Conservation (phyloP, 2,113 vertebrate genomes). For the Callipepla squamata region DNA sequence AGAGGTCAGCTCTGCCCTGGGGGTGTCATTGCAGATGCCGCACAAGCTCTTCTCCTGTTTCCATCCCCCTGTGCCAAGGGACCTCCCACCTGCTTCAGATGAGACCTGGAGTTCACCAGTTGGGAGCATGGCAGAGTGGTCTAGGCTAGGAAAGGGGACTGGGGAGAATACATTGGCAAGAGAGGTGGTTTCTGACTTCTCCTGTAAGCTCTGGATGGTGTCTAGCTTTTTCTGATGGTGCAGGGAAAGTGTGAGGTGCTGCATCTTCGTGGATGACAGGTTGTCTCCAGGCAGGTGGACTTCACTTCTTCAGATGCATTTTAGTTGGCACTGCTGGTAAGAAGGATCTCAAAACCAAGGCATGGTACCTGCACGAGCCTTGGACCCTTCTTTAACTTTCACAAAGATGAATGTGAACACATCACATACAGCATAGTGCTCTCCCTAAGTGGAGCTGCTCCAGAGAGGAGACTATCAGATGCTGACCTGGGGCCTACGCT, state of each 20-base stretch:
- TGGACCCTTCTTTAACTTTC: background rate
- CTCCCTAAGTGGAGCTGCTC: background rate
- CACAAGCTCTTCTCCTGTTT: background rate
- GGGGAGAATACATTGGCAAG: background rate
- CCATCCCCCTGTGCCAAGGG: background rate
- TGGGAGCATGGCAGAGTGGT: rapidly evolving
- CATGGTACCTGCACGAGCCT: background rate
- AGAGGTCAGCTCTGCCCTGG: background rate
- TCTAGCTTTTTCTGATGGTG: background rate
- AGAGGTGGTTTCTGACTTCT: rapidly evolving
- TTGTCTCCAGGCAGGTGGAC: background rate
- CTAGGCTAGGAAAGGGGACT: background rate
- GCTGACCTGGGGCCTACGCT: background rate
- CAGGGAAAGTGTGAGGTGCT: background rate
- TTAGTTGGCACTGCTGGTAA: background rate
- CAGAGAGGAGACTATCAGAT: background rate
- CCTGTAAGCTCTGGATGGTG: background rate
- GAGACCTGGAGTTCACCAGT: background rate
- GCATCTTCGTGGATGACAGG: background rate
- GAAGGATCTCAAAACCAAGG: background rate
- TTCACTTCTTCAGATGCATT: background rate
- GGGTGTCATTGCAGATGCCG: background rate
- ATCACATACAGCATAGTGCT: background rate
- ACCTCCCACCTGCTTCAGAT: background rate
- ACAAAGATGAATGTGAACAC: background rate